Evolutionary conservation across 2,888 invertebrate species (phyloP), one percentile per base, ranked within the genome.

Genomic region (Phymatocera aterrima): DNA sequence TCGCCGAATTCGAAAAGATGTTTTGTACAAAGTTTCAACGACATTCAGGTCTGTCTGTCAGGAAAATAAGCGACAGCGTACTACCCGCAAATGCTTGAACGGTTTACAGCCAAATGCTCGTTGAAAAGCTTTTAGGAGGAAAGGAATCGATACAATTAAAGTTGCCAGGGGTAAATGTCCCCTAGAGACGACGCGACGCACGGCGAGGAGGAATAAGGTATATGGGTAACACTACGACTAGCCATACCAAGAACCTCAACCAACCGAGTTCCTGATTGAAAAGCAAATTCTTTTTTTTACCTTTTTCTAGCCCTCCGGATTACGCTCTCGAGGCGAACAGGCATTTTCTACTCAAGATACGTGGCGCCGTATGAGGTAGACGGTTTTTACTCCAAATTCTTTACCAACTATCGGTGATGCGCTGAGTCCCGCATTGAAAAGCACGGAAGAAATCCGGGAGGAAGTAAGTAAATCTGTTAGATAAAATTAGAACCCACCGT

Each of bases 81-180:
- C n/a, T 28, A 24, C 15, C 21, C 43, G 24, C 15, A 51, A n/a
- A 64, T 72, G 34, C 72, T 72, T 12, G 31, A 51, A 51, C 28
- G 43, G 21, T 51, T 72, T 72, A 48, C 4, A 51, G 72, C 48
- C 21, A 72, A 34, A 51, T 34, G 72, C 75, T 60, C 60, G 60
- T 60, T 60, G 34, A 31, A 72, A 78, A 72, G 72, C 70, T 70
- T 60, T 78, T 70, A 57, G 70, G 31, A 37, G 77, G 46, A 5
- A 60, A 78, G 70, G 43, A 74, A 72, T 72, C 78, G 72, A 78
- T 78, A 60, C 54, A 74, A 78, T 78, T 78, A 78, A 78, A 78
- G 78, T 70, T 57, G 15, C 28, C 21, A 37, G 57, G 40, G 24
- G 48, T 72, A 72, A 72, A 72, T 72, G 72, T 72, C 48, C 60